Base-by-base conservation (phyloP, 2,888 invertebrate genomes). In the Agrochola circellaris region DNA sequence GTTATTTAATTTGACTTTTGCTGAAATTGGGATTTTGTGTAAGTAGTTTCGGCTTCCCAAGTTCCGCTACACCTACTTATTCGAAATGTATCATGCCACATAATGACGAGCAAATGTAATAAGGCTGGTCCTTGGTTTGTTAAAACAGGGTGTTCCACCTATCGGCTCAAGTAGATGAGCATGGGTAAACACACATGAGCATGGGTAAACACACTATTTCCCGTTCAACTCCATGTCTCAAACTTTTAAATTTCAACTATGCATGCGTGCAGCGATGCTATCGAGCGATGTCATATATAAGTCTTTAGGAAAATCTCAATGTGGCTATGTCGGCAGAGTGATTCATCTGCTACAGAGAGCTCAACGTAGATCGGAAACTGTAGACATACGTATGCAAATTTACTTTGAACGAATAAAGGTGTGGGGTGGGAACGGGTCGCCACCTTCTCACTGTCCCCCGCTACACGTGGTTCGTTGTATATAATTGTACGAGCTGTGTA, bases 381-480 rank as follows among this genome's bases (percentile, higher is more conserved):
- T 74, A 77, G 76, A 81, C 81, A 80, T 80, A 75, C 70, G 73
- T 82, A 88, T 89, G 87, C 81, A 89, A 90, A 89, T 85, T 83
- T 87, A 88, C 87, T 89, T 89, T 86, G 87, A 88, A 90, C 87
- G 88, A 89, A 89, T 88, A 77, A 87, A 89, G 88, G 87, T 88
- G 89, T 76, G 84, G 89, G 88, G 90, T 89, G 88, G 86, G 85
- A 85, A 88, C 77, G 87, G 91, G 88, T 89, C 89, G 87, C 89
- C 90, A 91, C 89, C 91, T 89, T 87, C 89, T 79, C 77, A 84
- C 76, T 87, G 87, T 89, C 89, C 89, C 89, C 87, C 86, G 82
- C 82, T 90, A 85, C 93, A 92, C 91, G 90, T 91, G 92, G 89
- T 88, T 79, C 75, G 78, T 84, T 82, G 83, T 84, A 87, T 80